phyloP scores from a whole-genome alignment of 2,797 vertebrate species.

The Catamblyrhynchus diadema region DNA sequence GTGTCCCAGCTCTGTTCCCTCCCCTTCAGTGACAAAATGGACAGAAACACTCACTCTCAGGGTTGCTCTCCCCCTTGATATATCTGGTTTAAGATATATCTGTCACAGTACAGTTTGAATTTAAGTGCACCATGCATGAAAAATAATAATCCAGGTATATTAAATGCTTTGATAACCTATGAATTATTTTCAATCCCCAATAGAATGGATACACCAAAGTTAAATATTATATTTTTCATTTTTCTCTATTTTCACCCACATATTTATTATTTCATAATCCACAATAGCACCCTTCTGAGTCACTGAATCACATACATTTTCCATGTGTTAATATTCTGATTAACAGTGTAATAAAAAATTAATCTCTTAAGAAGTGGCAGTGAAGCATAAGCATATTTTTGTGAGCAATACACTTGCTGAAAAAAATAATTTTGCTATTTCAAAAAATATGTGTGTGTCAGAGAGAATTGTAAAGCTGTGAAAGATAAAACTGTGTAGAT shows the following conservation, averaged over 20 bases:
- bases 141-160: background rate
- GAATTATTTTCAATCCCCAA: background rate
- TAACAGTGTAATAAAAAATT: constrained; percentile 27
- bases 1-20: background rate
- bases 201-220: background rate
- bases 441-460: background rate
- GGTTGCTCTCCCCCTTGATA: background rate
- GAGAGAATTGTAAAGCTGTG: constrained; percentile 13
- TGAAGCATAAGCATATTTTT: background rate
- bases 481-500: constrained; percentile 34
- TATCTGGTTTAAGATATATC: background rate
- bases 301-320: background rate
- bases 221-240: constrained; percentile 11
- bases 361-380: background rate
- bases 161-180: background rate
- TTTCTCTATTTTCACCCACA: background rate
- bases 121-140: background rate
- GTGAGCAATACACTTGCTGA: background rate
- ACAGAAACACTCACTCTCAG: background rate
- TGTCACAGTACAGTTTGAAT: background rate
- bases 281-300: background rate
- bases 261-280: constrained; percentile 2
- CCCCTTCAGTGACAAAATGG: background rate
- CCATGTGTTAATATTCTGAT: constrained; percentile 39
- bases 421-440: constrained; percentile 13